Evolutionary conservation across 2,113 vertebrate species (phyloP), one percentile per base, ranked within the genome.

Genomic region (Etheostoma cragini): DNA sequence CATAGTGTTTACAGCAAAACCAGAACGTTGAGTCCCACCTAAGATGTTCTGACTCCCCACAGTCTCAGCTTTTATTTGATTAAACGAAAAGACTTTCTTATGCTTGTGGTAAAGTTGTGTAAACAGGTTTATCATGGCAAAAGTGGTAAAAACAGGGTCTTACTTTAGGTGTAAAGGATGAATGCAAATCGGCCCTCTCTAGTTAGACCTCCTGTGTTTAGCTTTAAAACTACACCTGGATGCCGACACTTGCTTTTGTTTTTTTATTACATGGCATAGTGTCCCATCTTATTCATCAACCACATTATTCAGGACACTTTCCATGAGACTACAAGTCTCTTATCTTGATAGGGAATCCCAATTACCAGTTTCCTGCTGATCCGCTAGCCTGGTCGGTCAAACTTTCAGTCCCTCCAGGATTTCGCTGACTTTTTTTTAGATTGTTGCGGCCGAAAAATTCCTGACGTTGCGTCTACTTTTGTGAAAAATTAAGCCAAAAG

Each of bases 101-200:
- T 21, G 46, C 50, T 50, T 45, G 38, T 22, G 6, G 8, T 56
- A 19, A 56, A 16, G 10, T 49, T 1, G 16, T 57, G 15, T 46
- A 13, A 70, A 47, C 22, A 58, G 11, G 22, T 49, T 60, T 35
- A 33, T 47, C 12, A 30, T 14, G 4, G 54, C 42, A 73, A 33
- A 46, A 72, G 42, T 17, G 6, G 21, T 60, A 13, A 22, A 2
- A 38, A 50, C 58, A 11, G 19, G 2, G 24, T 21, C 64, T 70
- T 74, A 46, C 54, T 71, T 54, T 80, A 19, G 2, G n/a, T 56
- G 50, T 69, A 35, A 56, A 50, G 26, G 64, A 22, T 65, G 52
- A 74, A 52, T 64, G 26, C 22, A 35, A 35, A 53, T 66, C 21
- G 53, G 73, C 16, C 24, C 26, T 33, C 47, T 33, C 10, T 67